Base-by-base conservation (phyloP, 1,140 invertebrate species). In the Bathynomus jamesi region DNA sequence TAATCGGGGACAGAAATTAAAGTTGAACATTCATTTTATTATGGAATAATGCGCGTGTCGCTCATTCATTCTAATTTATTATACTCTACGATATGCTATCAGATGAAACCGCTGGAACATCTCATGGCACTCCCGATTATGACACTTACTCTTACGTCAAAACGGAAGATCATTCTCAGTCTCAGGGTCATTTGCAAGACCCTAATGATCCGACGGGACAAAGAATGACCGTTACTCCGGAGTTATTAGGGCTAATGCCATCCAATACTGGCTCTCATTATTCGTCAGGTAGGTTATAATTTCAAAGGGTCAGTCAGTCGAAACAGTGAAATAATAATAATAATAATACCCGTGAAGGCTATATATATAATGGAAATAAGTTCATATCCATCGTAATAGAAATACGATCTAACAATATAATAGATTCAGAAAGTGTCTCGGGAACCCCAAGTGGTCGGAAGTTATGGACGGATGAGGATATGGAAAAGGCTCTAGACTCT, bases 391-490 rank as follows among this genome's bases (percentile, higher is more conserved):
- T n/a, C n/a, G n/a, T n/a, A n/a, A n/a, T n/a, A n/a, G n/a, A n/a
- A n/a, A n/a, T n/a, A n/a, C n/a, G n/a, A n/a, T n/a, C n/a, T n/a
- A n/a, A n/a, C n/a, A n/a, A n/a, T n/a, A n/a, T n/a, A n/a, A n/a
- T 67, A 77, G 74, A 85, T 4, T 88, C 89, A 5, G 75, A 73
- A 40, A 76, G 74, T 71, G 63, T 78, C 30, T 71, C 62, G 28
- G 70, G 73, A 4, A 65, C 76, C 4, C 74, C 73, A 67, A 46
- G 69, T 32, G 71, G 76, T 11, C 70, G 78, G 62, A 93, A 93
- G 82, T 89, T 89, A 32, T 94, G 91, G 91, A 91, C 90, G 11
- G 90, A 91, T 80, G 88, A 90, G 78, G 91, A 93, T 82, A 93
- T 94, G 91, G 91, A 93, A 74, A 87, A 87, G 73, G 92, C 92